Evolutionary conservation across 2,113 vertebrate species (phyloP).

Genomic region (Pholis gunnellus): DNA sequence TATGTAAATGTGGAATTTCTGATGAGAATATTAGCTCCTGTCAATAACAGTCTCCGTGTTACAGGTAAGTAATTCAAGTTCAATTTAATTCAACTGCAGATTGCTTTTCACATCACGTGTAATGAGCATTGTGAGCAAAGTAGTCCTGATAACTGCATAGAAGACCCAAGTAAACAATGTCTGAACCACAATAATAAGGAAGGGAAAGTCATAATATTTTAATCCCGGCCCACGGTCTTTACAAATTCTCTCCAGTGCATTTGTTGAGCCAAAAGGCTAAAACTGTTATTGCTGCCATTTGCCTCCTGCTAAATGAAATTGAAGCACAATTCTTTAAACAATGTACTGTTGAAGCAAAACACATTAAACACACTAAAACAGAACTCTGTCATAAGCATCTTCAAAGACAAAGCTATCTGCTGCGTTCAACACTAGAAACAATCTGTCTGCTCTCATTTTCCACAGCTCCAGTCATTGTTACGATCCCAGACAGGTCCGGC

Average conservation of each 20-base stretch:
- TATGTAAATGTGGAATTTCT: neutral
- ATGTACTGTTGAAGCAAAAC: neutral
- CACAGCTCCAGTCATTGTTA: slow-evolving; percentile 31
- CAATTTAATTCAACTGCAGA: neutral
- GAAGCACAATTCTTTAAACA: neutral
- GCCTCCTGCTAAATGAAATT: neutral
- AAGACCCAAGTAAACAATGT: neutral
- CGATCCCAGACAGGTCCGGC: slow-evolving; percentile 28
- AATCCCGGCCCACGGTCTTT: neutral
- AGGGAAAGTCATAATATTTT: neutral
- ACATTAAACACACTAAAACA: neutral
- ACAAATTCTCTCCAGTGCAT: neutral
- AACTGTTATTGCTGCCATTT: neutral
- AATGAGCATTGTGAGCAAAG: neutral
- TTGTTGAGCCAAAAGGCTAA: neutral
- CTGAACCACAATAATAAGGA: neutral
- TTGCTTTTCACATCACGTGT: neutral
- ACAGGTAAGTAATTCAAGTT: neutral
- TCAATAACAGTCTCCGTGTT: too few relatives aligned
- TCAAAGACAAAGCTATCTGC: slow-evolving; percentile 8
- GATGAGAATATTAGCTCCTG: neutral
- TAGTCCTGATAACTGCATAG: neutral
- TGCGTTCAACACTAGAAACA: neutral
- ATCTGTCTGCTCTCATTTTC: slow-evolving; percentile 32
- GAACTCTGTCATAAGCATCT: neutral